A percentile compares a stretch with the other conserved stretches of the same genome.
These are phyloP conservation scores for Netelia melanura DNA, from an alignment of 2,888 invertebrate genomes.

Conservation along the genomic window DNA sequence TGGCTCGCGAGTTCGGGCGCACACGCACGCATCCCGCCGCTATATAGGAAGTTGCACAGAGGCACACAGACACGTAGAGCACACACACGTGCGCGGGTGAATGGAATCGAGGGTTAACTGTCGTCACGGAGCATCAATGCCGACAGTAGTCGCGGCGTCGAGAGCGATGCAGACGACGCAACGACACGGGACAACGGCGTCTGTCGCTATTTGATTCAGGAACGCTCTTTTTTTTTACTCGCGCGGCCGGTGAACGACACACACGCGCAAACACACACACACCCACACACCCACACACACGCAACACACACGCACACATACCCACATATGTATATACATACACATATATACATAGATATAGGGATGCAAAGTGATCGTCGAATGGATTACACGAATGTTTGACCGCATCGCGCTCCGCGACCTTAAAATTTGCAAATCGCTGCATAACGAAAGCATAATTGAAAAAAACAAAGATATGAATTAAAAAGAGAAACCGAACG, in stretches of 20 bases:
- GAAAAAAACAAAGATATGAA: background rate
- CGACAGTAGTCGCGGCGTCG: constrained; percentile 54
- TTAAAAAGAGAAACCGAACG: background rate
- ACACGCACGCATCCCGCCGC: constrained; percentile 54
- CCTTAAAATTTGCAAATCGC: constrained; percentile 1
- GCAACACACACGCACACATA: background rate
- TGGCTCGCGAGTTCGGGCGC: constrained; percentile 46
- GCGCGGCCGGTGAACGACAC: constrained; percentile 23
- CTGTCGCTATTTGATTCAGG: constrained; percentile 47
- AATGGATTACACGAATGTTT: constrained; percentile 72
- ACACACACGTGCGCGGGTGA: constrained; percentile 57
- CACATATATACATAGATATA: background rate
- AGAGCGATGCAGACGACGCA: constrained; percentile 61
- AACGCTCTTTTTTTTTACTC: constrained; percentile 27
- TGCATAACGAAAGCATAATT: background rate
- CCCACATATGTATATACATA: background rate
- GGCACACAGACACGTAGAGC: constrained; percentile 49
- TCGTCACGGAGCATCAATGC: constrained; percentile 61
- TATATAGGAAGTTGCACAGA: constrained; percentile 45
- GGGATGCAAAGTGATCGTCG: constrained; percentile 29
- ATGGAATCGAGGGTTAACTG: constrained; percentile 56
- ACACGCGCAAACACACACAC: background rate
- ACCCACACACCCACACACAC: background rate
- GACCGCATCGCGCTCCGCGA: constrained; percentile 42
- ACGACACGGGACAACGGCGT: constrained; percentile 42